Evolutionary conservation across 2,888 invertebrate species (phyloP), one percentile per base, ranked within the genome.

Genomic region (Cephus rjabovi): DNA sequence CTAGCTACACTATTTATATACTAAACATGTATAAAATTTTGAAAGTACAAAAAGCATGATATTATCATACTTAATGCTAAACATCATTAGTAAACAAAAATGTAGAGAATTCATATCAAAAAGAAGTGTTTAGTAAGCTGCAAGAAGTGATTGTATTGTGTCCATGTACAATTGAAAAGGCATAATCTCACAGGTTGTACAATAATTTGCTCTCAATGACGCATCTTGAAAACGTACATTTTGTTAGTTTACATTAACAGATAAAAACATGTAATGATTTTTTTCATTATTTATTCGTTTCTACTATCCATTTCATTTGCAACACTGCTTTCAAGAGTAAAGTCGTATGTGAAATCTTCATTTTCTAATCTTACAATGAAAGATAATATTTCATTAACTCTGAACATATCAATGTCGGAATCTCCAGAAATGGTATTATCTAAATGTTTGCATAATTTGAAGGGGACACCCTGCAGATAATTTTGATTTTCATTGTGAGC

Each of bases 401-500:
- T 92, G 1, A 93, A 80, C 56, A 79, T 82, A 15, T 91, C 91
- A 15, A 93, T 92, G 77, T 93, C 92, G 1, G 92, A 86, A 78
- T 94, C 93, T 82, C 93, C 93, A 83, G 92, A 93, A 12, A 92
- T 85, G 11, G 91, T 92, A 88, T 92, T 90, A 84, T 93, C 92
- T 12, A 94, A 88, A 74, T 93, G 92, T 80, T 92, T 92, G 2
- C 92, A 92, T 81, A 94, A 85, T 31, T 92, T 89, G 83, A 94
- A 94, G 0, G 94, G 94, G 0, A 94, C 93, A 68, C 93, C 93
- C 84, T 92, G 93, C 11, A 94, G 87, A 81, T 94, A 93, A 86
- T 85, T 87, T 31, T 82, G 77, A 23, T 77, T 77, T 4, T 88
- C 88, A 34, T 79, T 81, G 75, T 82, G 83, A 37, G 79, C 80